A percentile compares a stretch with the other conserved stretches of the same genome.
phyloP scores from a whole-genome alignment of 2,888 invertebrate genomes.

The Pheosia tremula region DNA sequence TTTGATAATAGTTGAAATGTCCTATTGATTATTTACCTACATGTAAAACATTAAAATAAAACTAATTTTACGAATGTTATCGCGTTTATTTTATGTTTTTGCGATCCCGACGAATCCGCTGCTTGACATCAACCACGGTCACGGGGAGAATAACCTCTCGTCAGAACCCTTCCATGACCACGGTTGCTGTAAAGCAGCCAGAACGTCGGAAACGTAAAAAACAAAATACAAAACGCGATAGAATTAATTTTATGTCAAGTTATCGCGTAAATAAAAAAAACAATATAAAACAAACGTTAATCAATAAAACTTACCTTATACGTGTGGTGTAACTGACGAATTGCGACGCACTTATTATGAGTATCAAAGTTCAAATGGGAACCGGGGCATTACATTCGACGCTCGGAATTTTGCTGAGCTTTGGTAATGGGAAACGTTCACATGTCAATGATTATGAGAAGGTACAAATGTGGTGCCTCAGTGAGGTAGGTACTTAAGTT shows the following conservation, averaged over 20 bases:
- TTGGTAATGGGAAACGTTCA: conserved; percentile 52
- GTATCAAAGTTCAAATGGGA: conserved; percentile 5
- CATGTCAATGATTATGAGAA: conserved; percentile 15
- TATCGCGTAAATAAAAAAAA: no score
- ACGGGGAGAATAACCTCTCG: no score
- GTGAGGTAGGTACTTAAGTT: not conserved
- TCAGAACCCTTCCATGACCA: no score
- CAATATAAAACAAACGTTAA: not conserved
- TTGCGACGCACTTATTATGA: not conserved
- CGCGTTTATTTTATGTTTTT: no score
- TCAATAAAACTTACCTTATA: not conserved
- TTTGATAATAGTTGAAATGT: not conserved
- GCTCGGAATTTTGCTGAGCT: conserved; percentile 9
- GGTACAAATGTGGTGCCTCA: conserved; percentile 10
- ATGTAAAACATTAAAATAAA: no score
- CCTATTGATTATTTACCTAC: not conserved
- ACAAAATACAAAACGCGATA: no score
- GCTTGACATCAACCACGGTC: no score
- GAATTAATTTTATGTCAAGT: no score
- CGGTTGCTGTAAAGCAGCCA: no score
- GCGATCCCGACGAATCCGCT: no score
- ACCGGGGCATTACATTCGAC: not conserved
- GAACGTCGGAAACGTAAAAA: no score
- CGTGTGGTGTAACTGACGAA: not conserved
- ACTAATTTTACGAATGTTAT: no score